Percentiles rank a stretch among this genome's conserved stretches.
Conservation (phyloP, 2,797 vertebrate species). For the Myioborus miniatus region DNA sequence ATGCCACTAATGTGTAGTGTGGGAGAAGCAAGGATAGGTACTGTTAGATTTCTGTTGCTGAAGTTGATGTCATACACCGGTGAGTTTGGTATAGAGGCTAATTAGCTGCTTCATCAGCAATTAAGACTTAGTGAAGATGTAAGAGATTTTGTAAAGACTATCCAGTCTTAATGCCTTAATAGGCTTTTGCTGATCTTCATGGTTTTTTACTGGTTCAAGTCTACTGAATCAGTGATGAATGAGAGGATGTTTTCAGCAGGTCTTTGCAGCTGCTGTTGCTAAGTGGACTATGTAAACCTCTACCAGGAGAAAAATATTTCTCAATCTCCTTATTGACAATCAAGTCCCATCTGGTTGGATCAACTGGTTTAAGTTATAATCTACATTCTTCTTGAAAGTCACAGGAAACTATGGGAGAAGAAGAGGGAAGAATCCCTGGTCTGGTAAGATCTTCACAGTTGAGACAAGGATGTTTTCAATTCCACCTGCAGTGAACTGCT, state of each 20-base stretch:
- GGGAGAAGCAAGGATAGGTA: neutral
- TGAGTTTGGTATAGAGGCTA: neutral
- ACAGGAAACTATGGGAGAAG: neutral
- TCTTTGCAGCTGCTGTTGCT: conserved; percentile 9
- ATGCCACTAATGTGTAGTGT: neutral
- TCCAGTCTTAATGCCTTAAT: conserved; percentile 5
- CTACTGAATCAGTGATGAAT: neutral
- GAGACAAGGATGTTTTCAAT: neutral
- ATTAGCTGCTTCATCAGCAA: conserved; percentile 11
- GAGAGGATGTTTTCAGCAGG: neutral
- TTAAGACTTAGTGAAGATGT: neutral
- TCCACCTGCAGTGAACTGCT: neutral
- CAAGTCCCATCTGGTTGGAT: neutral
- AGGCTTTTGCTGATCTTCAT: conserved; percentile 28
- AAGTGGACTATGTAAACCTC: neutral
- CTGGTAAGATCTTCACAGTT: neutral
- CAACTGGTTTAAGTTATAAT: neutral
- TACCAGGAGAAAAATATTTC: neutral
- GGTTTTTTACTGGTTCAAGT: neutral
- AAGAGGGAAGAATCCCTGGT: rapidly evolving
- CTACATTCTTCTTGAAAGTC: neutral
- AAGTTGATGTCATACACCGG: neutral
- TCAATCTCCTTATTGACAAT: neutral
- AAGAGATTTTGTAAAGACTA: neutral
- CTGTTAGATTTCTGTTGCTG: neutral